Conservation (phyloP, 2,888 invertebrate genomes). For the Pegoplata infirma region DNA sequence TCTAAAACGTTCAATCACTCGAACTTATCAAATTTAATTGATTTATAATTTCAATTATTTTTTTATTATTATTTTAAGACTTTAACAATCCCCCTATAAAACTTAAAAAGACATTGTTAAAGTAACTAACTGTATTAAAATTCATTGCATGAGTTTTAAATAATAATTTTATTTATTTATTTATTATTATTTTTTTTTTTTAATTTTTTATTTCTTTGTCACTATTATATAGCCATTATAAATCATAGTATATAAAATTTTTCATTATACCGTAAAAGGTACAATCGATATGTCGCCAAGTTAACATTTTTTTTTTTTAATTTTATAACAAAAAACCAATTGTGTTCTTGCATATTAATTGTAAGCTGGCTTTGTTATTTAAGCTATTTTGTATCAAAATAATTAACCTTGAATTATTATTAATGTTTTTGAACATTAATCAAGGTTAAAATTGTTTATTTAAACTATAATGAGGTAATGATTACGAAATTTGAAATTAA, state of each 20-base stretch:
- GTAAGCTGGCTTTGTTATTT: background rate
- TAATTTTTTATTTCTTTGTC: background rate
- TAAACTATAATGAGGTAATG: background rate
- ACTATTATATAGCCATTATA: background rate
- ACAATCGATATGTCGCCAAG: background rate
- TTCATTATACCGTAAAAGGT: slow-evolving; percentile 24
- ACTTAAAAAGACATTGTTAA: too few relatives aligned
- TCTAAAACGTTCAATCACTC: too few relatives aligned
- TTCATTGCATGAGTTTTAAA: too few relatives aligned
- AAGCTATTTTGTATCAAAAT: background rate
- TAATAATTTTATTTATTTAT: background rate
- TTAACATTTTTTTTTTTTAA: background rate
- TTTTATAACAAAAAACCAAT: slow-evolving; percentile 7
- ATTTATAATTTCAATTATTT: too few relatives aligned
- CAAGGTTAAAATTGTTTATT: slow-evolving; percentile 21
- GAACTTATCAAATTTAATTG: too few relatives aligned
- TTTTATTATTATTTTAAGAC: too few relatives aligned
- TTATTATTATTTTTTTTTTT: background rate
- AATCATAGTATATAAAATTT: background rate
- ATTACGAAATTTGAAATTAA: too few relatives aligned
- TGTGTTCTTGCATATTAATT: slow-evolving; percentile 38
- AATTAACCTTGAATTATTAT: slow-evolving; percentile 52
- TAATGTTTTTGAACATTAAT: slow-evolving; percentile 19
- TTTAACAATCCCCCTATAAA: too few relatives aligned
- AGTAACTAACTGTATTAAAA: too few relatives aligned